phyloP scores from a whole-genome alignment of 2,113 vertebrate genomes.

The Perca flavescens region DNA sequence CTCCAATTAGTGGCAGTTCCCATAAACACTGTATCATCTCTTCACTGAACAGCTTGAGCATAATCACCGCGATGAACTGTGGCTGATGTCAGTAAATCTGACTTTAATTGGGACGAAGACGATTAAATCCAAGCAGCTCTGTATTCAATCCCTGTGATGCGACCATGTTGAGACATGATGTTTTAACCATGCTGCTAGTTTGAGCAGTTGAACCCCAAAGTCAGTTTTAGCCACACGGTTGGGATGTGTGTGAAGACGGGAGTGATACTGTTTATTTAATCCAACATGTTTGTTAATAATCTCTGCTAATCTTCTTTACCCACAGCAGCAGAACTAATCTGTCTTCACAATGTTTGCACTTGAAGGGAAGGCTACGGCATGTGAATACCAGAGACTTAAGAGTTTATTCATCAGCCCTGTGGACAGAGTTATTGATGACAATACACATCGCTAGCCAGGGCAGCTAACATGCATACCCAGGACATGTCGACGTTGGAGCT shows the following conservation, averaged over 20 bases:
- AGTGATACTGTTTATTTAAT: constrained; percentile 72
- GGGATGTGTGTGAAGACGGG: constrained; percentile 39
- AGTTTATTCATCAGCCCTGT: constrained; percentile 55
- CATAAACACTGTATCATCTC: constrained; percentile 71
- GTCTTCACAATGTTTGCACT: constrained; percentile 73
- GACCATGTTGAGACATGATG: constrained; percentile 20
- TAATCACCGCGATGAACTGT: constrained; percentile 79
- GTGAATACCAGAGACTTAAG: constrained; percentile 59
- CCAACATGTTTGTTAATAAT: constrained; percentile 78
- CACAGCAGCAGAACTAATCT: constrained; percentile 77
- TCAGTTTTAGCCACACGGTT: constrained; percentile 39
- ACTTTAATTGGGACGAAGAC: constrained; percentile 73
- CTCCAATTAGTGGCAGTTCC: constrained; percentile 65
- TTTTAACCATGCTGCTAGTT: constrained; percentile 47
- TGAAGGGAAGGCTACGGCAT: constrained; percentile 52
- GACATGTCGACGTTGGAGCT: constrained; percentile 37
- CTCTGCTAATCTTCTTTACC: constrained; percentile 81
- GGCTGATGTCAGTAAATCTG: constrained; percentile 78
- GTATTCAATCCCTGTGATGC: constrained; percentile 42
- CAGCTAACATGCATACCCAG: constrained; percentile 7
- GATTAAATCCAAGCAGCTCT: constrained; percentile 68
- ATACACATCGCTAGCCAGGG: constrained; percentile 37
- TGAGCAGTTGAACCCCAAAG: constrained; percentile 32
- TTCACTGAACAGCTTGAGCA: constrained; percentile 73
- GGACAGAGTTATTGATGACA: constrained; percentile 61